Evolutionary conservation across 2,888 invertebrate species (phyloP), one percentile per base, ranked within the genome.

Genomic region (Panzeria rudis): DNA sequence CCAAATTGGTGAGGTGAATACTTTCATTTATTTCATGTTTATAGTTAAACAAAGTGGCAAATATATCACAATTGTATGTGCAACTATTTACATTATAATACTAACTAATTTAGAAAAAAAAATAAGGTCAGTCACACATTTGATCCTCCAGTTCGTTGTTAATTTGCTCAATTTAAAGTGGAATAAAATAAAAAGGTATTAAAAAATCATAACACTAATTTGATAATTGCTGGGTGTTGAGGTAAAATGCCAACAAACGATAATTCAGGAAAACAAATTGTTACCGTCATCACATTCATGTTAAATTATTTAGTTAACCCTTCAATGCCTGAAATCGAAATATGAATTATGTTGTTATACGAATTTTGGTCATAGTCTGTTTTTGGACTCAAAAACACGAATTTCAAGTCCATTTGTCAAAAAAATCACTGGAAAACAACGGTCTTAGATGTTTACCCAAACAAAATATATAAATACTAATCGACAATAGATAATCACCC

Each of bases 121-220:
- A 77, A 50, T 71, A 68, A 77, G 71, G 56, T 66, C 76, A 77
- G 56, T 83, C 66, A 59, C 20, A 69, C 38, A 75, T 81, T 73
- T 81, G 41, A 81, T 61, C 50, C 50, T 66, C n/a, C 35, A 47
- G 29, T 62, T 62, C 15, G 44, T 41, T 71, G 56, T 35, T 75
- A 47, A 62, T 61, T 75, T 50, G 20, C 35, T 56, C 35, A 66
- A 47, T 73, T 64, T 56, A 38, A 82, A 71, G 38, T 71, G 69
- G 15, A 76, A 68, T 75, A 69, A 56, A 76, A 68, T 69, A 69
- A 64, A 81, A 72, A 77, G 50, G 56, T 71, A n/a, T 66, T 47
- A 71, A 71, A 47, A 66, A 61, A 81, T 73, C 61, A 75, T 75
- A 62, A 66, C 47, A 72, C 71, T 83, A 77, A 77, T 72, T 72